phyloP scores from a whole-genome alignment of 1,140 invertebrate genomes.

The Anoplophora glabripennis region DNA sequence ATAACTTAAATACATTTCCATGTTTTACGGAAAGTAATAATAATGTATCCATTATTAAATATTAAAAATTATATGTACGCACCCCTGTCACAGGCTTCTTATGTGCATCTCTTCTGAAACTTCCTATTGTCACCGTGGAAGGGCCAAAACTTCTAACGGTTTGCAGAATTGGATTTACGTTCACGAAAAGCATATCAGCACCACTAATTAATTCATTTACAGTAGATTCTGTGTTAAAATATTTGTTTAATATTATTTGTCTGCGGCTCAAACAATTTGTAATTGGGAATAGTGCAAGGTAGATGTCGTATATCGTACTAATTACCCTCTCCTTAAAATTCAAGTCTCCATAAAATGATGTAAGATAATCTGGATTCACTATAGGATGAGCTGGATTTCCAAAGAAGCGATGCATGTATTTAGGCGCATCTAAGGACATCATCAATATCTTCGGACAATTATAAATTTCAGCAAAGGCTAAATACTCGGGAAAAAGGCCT shows the following conservation, averaged over 20 bases:
- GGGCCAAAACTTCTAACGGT: conserved; percentile 50
- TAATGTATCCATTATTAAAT: too few species aligned
- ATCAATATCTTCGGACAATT: conserved; percentile 28
- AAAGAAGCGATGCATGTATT: conserved; percentile 1
- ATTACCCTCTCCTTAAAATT: conserved; percentile 21
- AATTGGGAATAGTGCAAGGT: background rate
- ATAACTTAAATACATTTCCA: too few species aligned
- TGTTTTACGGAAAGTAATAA: too few species aligned
- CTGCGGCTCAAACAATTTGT: background rate
- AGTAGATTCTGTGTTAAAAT: background rate
- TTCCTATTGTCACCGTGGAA: conserved; percentile 48
- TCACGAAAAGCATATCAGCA: conserved; percentile 41
- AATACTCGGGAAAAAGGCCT: conserved; percentile 18
- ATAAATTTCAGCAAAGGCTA: conserved; percentile 26
- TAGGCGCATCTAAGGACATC: conserved; percentile 14
- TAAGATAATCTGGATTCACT: conserved; percentile 22
- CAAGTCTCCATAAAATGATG: conserved; percentile 7
- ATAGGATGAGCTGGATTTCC: conserved; percentile 27
- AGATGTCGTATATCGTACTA: conserved; percentile 12
- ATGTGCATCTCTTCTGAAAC: conserved; percentile 51
- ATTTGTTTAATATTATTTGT: conserved; percentile 13
- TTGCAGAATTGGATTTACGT: conserved; percentile 34
- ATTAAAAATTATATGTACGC: too few species aligned
- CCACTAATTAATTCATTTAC: conserved; percentile 49
- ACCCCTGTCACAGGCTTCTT: conserved; percentile 43